A percentile compares a stretch with the other conserved stretches of the same genome.
phyloP scores from a whole-genome alignment of 2,113 vertebrate genomes.

The Cavia porcellus region DNA sequence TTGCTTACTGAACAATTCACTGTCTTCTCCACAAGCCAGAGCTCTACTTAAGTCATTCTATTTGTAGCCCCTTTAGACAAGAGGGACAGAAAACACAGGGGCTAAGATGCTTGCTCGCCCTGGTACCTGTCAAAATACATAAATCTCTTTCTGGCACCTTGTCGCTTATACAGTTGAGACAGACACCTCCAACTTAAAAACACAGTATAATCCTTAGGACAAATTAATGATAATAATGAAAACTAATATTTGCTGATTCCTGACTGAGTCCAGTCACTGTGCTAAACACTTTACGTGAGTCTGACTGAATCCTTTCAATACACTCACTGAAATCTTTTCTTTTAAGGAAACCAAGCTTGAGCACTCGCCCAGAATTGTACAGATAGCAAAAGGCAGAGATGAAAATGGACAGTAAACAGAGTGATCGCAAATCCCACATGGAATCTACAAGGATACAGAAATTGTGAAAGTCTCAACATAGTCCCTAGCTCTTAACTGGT shows the following conservation, averaged over 20 bases:
- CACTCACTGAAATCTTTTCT: neutral
- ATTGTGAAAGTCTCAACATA: neutral
- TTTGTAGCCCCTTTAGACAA: neutral
- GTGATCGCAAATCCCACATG: neutral
- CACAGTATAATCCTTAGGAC: neutral
- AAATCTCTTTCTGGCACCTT: neutral
- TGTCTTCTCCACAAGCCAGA: neutral
- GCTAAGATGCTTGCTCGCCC: neutral
- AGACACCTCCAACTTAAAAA: neutral
- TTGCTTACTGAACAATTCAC: neutral
- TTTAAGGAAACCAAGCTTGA: neutral
- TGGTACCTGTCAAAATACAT: neutral
- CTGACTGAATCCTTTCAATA: neutral
- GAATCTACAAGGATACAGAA: neutral
- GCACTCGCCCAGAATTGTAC: neutral
- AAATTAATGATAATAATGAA: neutral
- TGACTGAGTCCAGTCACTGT: neutral
- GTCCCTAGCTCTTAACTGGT: neutral
- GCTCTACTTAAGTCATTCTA: neutral
- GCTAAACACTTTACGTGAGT: neutral
- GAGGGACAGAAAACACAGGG: neutral
- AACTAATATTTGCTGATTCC: neutral
- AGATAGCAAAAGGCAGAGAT: neutral
- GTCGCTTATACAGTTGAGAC: neutral
- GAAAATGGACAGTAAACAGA: neutral